Base-by-base conservation (phyloP, 2,113 vertebrate species). In the Chitala chitala region DNA sequence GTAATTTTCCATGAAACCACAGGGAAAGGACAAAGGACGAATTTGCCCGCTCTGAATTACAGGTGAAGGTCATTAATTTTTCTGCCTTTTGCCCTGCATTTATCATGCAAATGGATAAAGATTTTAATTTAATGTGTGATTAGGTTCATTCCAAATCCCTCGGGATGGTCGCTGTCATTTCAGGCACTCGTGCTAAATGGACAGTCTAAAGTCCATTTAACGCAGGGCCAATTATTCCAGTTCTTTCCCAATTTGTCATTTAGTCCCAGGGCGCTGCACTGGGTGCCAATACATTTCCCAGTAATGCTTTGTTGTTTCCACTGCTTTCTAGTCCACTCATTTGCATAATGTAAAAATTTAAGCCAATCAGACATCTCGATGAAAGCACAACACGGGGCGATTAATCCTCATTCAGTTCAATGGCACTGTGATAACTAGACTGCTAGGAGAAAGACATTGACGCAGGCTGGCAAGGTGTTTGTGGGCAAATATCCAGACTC, bases 111-210 rank as follows among this genome's bases (percentile, higher is more conserved):
- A 73, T 73, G 58, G 58, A 51, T 69, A 36, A 50, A 31, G 42
- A 48, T 44, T 64, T 73, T 61, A 63, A 73, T 73, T 73, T 73
- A 73, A 73, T 64, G 56, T 73, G 72, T 73, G 72, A 73, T 63
- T 73, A 64, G 72, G 72, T 64, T 51, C 20, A 22, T 73, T 73
- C 33, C 3, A 31, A 46, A 36, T 38, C 58, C 58, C 42, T 17
- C 7, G 56, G 2, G 58, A 59, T 4, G 20, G 9, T 29, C 71
- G 40, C 29, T 48, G 68, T 53, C 44, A 48, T 48, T 73, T 59
- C 10, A 48, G 56, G 42, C 58, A 50, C 13, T 51, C 31, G 38
- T 48, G 46, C 44, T 69, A 51, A 69, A 69, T 51, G 48, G 58
- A 51, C 31, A 31, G 33, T 20, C 46, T 33, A 38, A 24, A 73